Evolutionary conservation across 2,113 vertebrate species (phyloP), one percentile per base, ranked within the genome.

Genomic region (Turnix velox): DNA sequence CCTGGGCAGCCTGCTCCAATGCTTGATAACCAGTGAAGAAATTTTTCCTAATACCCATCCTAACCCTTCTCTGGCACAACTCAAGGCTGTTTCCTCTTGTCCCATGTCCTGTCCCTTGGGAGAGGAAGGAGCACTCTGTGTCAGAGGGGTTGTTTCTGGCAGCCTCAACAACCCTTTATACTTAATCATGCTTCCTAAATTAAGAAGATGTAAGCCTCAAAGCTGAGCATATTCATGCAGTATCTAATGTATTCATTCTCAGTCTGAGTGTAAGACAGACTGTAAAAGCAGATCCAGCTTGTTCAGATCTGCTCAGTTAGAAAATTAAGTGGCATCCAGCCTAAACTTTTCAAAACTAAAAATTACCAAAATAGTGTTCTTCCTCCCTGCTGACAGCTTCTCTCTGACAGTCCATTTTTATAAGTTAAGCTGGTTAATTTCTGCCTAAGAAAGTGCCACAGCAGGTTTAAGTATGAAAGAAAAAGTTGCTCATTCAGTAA

Each of bases 311-410:
- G 82, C 86, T 85, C 88, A 74, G 84, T 89, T 86, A 95, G 90
- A 96, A 91, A 94, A 96, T 92, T 91, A 94, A 85, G 87, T 93
- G 86, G 84, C 82, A 93, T 93, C 83, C 88, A 87, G 87, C 71
- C 74, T 85, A 94, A 86, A 79, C 77, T 88, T 93, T 84, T 88
- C n/a, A 87, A 93, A 90, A 52, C 89, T 7, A 48, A 83, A 93
- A 86, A 58, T 75, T 49, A 84, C 74, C 78, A 67, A 78, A 87
- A 72, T 19, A 89, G 73, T 58, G 7, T 87, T 84, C 54, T 78
- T 73, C 23, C 52, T 89, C 48, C 55, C 67, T 79, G 35, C 74
- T 95, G 61, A 33, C 63, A 40, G 28, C 39, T 33, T 48, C 20
- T 39, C 57, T 87, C 73, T 68, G 33, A 43, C 52, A 74, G 49